Evolutionary conservation across 2,113 vertebrate genomes (phyloP).

Genomic region (Xenopus tropicalis): DNA sequence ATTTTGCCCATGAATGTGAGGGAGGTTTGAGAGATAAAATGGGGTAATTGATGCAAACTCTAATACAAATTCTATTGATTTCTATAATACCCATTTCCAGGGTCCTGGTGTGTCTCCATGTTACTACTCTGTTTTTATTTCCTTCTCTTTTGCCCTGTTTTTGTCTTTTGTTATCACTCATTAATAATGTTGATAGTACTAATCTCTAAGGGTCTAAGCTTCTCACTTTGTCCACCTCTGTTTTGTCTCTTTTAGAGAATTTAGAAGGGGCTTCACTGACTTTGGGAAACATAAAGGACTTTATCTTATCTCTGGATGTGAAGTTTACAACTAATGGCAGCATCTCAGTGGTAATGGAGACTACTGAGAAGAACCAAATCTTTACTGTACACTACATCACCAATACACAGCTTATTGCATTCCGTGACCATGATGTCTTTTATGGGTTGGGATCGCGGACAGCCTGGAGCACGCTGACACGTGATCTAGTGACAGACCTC

Average conservation of each 20-base stretch:
- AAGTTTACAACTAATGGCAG: constrained; percentile 87
- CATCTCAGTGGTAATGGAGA: constrained; percentile 86
- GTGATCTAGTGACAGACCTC: constrained; percentile 91
- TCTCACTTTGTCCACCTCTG: no score
- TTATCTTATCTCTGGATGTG: constrained; percentile 90
- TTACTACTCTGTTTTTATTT: no score
- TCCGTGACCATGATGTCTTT: constrained; percentile 80
- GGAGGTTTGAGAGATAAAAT: no score
- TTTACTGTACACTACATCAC: constrained; percentile 90
- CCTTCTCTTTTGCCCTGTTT: no score
- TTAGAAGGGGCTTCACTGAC: constrained; percentile 84
- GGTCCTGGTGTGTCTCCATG: no score
- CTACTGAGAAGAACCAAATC: constrained; percentile 83
- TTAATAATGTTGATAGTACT: no score
- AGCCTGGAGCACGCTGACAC: constrained; percentile 87
- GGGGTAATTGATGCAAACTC: no score
- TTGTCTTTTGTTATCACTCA: no score
- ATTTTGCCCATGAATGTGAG: no score
- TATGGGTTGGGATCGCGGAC: constrained; percentile 84
- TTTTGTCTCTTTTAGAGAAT: constrained; percentile 64
- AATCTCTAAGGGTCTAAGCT: no score
- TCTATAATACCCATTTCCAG: no score
- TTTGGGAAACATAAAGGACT: constrained; percentile 87
- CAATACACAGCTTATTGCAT: constrained; percentile 80
- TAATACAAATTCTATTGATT: no score